These are phyloP conservation scores for Drosophila ezoana DNA, from an alignment of 2,888 invertebrate genomes.

Conservation along the genomic window DNA sequence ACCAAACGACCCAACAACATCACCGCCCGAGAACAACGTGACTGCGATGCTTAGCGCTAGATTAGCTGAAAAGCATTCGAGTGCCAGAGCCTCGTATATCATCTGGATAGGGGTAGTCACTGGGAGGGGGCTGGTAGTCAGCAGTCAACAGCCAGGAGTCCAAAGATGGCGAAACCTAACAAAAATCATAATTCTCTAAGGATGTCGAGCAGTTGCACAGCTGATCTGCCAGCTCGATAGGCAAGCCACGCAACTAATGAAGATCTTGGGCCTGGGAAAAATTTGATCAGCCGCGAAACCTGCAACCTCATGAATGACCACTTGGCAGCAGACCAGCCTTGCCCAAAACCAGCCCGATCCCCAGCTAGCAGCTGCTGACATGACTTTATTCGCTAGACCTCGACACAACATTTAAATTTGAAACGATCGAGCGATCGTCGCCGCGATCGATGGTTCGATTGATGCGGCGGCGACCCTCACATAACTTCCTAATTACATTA, in stretches of 20 bases:
- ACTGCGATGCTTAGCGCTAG: slow-evolving; percentile 78
- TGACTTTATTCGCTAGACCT: slow-evolving; percentile 62
- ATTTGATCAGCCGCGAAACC: slow-evolving; percentile 21
- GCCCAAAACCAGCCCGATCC: background rate
- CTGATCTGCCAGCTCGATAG: slow-evolving; percentile 51
- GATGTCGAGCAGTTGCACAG: slow-evolving; percentile 51
- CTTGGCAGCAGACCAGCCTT: slow-evolving; percentile 31
- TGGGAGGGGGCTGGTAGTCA: background rate
- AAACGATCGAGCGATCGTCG: slow-evolving; percentile 30
- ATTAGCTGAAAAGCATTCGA: slow-evolving; percentile 64
- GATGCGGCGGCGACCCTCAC: slow-evolving; percentile 44
- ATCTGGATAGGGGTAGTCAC: slow-evolving; percentile 16
- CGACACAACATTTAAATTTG: slow-evolving; percentile 46
- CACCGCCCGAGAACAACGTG: slow-evolving; percentile 65
- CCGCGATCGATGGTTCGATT: slow-evolving; percentile 42
- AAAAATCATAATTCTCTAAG: slow-evolving; percentile 62
- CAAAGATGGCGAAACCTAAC: slow-evolving; percentile 47
- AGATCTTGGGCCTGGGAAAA: slow-evolving; percentile 73
- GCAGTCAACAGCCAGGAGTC: slow-evolving; percentile 22
- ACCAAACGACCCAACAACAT: slow-evolving; percentile 17
- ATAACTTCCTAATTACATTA: slow-evolving; percentile 77
- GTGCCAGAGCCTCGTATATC: slow-evolving; percentile 48
- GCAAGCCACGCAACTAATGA: slow-evolving; percentile 59
- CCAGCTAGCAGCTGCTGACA: slow-evolving; percentile 53
- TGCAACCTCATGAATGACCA: slow-evolving; percentile 60